Evolutionary conservation across 2,797 vertebrate species (phyloP), one percentile per base, ranked within the genome.

Genomic region (Sebastolobus altivelis): DNA sequence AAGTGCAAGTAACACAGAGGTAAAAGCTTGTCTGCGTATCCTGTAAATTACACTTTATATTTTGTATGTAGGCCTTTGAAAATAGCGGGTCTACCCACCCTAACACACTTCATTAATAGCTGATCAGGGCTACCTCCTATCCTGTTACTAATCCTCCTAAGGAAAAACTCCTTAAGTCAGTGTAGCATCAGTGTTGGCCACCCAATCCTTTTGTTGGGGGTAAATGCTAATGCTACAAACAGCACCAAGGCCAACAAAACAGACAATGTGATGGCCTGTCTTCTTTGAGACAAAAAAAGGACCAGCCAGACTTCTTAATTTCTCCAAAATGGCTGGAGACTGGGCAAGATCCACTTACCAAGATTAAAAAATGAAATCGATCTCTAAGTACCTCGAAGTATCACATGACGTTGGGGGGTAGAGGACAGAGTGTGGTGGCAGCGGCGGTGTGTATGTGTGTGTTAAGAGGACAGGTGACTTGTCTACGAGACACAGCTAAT

Each of bases 331-430:
- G 83, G 81, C 75, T 65, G 61, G 67, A 87, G 90, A 85, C 81
- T 72, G 79, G 65, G 81, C 80, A 88, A 91, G 92, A 92, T 94
- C 91, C 94, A 94, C 93, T 96, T 94, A 95, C 85, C 87, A 85
- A 93, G 94, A 95, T 96, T 95, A 95, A 92, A 92, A 95, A 95
- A 95, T 93, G 93, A 95, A 95, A 96, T 94, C 88, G 93, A 95
- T 95, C 94, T 94, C 92, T 81, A 94, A 94, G 94, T 94, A 94
- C 90, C 86, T 94, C 84, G 82, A 91, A 90, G 94, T 93, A 93
- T 95, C 93, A 79, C 86, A 92, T 96, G 89, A 93, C 93, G 25
- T 72, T 70, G 38, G 77, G 80, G 87, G 87, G 89, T 81, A 76
- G 85, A 79, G 75, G 80, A 77, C 70, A 55, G 73, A 46, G 73